Evolutionary conservation across 1,140 invertebrate genomes (phyloP), one percentile per base, ranked within the genome.

Genomic region (Drosophila pandora): DNA sequence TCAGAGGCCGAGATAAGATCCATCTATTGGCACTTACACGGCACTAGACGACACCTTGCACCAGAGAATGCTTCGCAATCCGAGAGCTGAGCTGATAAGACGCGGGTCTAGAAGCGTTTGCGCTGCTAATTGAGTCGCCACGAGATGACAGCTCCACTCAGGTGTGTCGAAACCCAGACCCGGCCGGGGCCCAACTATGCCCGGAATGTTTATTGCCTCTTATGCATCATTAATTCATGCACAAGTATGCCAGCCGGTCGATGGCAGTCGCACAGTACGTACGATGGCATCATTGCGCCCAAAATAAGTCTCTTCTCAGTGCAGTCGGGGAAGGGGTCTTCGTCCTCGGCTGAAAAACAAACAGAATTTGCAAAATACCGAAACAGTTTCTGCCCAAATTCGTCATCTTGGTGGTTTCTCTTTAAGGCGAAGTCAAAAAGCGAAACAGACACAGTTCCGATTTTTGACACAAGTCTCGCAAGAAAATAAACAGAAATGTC

Each of bases 221-320:
- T 67, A 52, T 62, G 78, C 41, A 68, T 75, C 82, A 61, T 87
- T 78, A 75, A 75, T 50, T 41, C 41, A 65, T 61, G 52, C 23
- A 49, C 52, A 62, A 53, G 54, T 73, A 22, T 68, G 62, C 30
- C 43, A 48, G 50, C 49, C 39, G 25, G 47, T 34, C 30, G 21
- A 17, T 54, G 34, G 34, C 34, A 37, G 12, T 37, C 34, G 12
- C 3, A 37, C 34, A 37, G 34, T 37, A n/a, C 34, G 41, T 39
- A 54, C 50, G 49, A 63, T 77, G 77, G 61, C 68, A 80, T 85
- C 63, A 85, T 67, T 59, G 47, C 50, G 41, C 64, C 78, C 41
- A 85, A 85, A 85, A 85, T 85, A 87, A 82, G n/a, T 87, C 81
- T 74, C 80, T 74, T 76, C 64, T 68, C 54, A 49, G 59, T 60